phyloP scores from a whole-genome alignment of 2,113 vertebrate species.

The Chlorocebus sabaeus region DNA sequence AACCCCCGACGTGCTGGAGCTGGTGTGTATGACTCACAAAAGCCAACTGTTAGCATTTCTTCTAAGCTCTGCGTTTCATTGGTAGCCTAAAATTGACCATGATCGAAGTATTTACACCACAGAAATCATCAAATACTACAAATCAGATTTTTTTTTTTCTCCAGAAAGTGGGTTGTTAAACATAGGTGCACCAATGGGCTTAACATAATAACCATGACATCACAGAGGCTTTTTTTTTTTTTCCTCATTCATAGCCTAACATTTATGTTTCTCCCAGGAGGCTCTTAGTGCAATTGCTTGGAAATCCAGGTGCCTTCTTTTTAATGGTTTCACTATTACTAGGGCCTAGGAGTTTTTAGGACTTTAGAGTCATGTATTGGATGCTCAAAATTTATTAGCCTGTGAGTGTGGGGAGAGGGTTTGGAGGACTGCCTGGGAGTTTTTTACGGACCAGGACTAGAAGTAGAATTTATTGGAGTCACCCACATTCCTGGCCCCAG shows the following conservation, averaged over 20 bases:
- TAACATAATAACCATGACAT: neutral
- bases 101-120: neutral
- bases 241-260: neutral
- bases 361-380: neutral
- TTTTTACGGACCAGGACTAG: neutral
- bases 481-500: neutral
- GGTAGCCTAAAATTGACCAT: neutral
- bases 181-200: neutral
- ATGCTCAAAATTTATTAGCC: neutral
- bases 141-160: neutral
- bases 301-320: neutral
- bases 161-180: neutral
- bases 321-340: neutral
- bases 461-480: accelerated
- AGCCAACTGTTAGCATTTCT: neutral
- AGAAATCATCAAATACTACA: neutral
- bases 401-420: too few relatives aligned
- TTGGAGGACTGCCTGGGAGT: neutral
- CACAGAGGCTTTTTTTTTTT: neutral
- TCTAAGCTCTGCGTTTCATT: neutral
- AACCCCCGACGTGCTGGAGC: neutral
- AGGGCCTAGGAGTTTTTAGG: neutral
- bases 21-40: neutral
- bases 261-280: neutral
- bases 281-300: neutral